These are phyloP conservation scores for Uropetala carovei DNA, from an alignment of 2,888 invertebrate genomes.

Conservation along the genomic window DNA sequence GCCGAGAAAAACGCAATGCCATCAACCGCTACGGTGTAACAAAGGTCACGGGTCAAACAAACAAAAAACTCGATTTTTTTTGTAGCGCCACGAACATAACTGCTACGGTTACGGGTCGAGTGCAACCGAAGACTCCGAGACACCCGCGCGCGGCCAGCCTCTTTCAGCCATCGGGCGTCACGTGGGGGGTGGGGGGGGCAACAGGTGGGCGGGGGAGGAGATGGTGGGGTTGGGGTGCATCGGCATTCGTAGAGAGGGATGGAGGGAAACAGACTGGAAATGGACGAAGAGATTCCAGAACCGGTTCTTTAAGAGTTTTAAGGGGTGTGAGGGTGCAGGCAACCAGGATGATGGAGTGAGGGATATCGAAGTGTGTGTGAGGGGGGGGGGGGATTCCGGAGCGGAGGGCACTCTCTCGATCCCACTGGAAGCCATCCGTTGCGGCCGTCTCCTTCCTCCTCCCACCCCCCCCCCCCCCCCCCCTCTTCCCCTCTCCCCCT, in stretches of 20 bases:
- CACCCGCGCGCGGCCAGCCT: not conserved
- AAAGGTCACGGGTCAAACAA: conserved; percentile 13
- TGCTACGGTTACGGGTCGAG: not conserved
- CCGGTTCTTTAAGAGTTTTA: conserved; percentile 15
- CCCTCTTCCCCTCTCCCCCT: not conserved
- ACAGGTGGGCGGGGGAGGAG: conserved; percentile 2
- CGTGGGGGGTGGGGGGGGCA: conserved; percentile 1
- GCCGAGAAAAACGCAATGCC: not conserved
- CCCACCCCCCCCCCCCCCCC: not conserved
- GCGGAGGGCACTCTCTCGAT: not conserved
- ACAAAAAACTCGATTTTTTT: conserved; percentile 9
- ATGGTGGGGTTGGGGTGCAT: not conserved
- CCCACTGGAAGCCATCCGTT: too few species aligned
- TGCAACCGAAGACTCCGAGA: not conserved
- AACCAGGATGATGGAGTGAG: not conserved
- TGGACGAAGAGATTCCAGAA: not conserved
- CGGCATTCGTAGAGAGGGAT: too few species aligned
- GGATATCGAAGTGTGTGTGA: not conserved
- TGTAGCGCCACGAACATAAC: not conserved
- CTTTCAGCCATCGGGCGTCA: not conserved
- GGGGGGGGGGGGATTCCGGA: not conserved
- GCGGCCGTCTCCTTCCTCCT: too few species aligned
- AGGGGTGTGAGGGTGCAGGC: not conserved
- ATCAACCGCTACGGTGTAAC: not conserved
- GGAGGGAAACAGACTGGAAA: too few species aligned